phyloP scores from a whole-genome alignment of 2,113 vertebrate species.

The Aviceda subcristata region DNA sequence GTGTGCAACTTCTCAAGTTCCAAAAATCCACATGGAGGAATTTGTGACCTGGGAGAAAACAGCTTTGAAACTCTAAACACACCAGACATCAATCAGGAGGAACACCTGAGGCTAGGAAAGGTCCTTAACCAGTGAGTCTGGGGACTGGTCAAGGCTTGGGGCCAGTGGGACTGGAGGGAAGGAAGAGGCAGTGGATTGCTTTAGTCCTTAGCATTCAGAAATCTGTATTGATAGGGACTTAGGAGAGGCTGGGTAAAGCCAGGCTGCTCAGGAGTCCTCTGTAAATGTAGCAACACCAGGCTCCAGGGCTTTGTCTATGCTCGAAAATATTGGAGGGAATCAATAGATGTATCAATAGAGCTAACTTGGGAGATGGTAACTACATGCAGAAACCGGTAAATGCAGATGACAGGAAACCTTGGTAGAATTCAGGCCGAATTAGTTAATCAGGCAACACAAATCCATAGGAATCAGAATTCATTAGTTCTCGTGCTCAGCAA shows the following conservation, averaged over 20 bases:
- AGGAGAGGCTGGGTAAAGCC: neutral
- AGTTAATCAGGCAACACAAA: neutral
- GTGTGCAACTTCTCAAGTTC: rapidly evolving
- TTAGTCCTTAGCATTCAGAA: neutral
- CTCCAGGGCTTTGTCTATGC: neutral
- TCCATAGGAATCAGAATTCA: neutral
- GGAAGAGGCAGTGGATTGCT: neutral
- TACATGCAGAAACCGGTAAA: neutral
- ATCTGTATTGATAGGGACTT: neutral
- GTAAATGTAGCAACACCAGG: neutral
- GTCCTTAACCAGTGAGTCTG: neutral
- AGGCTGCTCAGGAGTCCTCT: neutral
- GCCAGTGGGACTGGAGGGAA: rapidly evolving
- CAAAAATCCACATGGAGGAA: neutral
- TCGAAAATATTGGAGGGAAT: neutral
- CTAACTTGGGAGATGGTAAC: neutral
- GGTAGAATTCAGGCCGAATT: neutral
- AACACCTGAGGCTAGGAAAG: too few species aligned
- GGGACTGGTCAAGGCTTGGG: neutral
- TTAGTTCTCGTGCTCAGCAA: neutral
- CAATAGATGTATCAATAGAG: neutral
- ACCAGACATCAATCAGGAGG: neutral
- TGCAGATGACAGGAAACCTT: neutral
- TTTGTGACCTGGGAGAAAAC: neutral
- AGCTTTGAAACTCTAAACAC: neutral